phyloP scores from a whole-genome alignment of 2,797 vertebrate species.

The Poliocrania exsul region DNA sequence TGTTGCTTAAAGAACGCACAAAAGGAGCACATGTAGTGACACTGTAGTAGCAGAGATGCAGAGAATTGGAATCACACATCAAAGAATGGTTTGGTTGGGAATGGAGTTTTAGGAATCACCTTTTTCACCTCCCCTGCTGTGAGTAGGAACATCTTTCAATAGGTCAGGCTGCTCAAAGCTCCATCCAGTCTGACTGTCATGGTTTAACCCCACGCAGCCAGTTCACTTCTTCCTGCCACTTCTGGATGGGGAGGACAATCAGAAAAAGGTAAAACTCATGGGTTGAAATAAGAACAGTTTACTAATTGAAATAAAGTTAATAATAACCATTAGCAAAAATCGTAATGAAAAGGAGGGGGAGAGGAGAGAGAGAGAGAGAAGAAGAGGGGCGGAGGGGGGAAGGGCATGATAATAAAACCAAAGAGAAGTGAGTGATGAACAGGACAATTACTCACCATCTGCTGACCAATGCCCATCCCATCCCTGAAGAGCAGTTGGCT shows the following conservation, averaged over 20 bases:
- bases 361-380: neutral
- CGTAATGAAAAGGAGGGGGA: neutral
- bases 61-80: neutral
- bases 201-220: neutral
- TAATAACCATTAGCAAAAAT: neutral
- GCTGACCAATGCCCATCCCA: neutral
- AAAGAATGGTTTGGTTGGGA: neutral
- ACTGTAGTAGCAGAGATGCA: neutral
- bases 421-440: neutral
- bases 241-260: neutral
- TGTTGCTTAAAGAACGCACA: neutral
- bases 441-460: neutral
- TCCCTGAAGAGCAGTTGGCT: fast-evolving
- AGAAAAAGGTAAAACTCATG: neutral
- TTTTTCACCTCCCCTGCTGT: neutral
- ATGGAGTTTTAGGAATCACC: neutral
- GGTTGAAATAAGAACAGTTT: neutral
- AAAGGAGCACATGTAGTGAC: neutral
- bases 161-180: neutral
- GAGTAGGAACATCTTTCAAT: neutral
- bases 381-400: neutral
- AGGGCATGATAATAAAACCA: neutral
- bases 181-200: neutral
- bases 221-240: neutral
- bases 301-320: neutral